Base-by-base conservation (phyloP, 1,140 invertebrate genomes). In the Rhopalosiphum maidis region DNA sequence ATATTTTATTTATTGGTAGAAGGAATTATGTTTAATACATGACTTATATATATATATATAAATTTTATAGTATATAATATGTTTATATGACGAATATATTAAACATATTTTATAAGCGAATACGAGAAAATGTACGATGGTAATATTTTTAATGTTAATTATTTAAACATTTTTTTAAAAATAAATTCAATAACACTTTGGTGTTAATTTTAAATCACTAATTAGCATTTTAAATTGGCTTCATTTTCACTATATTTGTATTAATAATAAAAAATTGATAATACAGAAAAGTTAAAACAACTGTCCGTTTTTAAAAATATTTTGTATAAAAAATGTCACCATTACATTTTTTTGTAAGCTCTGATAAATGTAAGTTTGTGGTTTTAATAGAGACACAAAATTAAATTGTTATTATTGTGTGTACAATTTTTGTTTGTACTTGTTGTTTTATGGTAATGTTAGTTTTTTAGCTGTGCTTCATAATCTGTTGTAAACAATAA, bases 131-230 rank as follows among this genome's bases (percentile, higher is more conserved):
- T 51, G 15, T 18, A n/a, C n/a, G n/a, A 18, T 21, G 30, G 4
- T 77, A 77, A 77, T 77, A 77, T 77, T 77, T n/a, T n/a, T n/a
- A 77, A 77, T n/a, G 60, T n/a, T n/a, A 35, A n/a, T 77, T 77
- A n/a, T 77, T 41, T 41, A 77, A n/a, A 77, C 4, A n/a, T 68
- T n/a, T 77, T 30, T 18, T 15, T 11, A 11, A n/a, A n/a, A n/a
- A 77, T n/a, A 77, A 77, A 77, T 77, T 18, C 11, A 77, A 77
- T n/a, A 8, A n/a, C 18, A 6, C 4, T 18, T 4, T 77, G 3
- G 15, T 77, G 60, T 77, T 77, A 1, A 77, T 77, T 77, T 68
- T 60, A 30, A 60, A 25, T 25, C 1, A 55, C 22, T 55, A 55
- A 55, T 55, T 60, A 25, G 8, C 23, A 60, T 60, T 60, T 60